A percentile compares a stretch with the other conserved stretches of the same genome.
Evolutionary conservation across 2,113 vertebrate genomes (phyloP).

Genomic region (Chloropsis cyanopogon): DNA sequence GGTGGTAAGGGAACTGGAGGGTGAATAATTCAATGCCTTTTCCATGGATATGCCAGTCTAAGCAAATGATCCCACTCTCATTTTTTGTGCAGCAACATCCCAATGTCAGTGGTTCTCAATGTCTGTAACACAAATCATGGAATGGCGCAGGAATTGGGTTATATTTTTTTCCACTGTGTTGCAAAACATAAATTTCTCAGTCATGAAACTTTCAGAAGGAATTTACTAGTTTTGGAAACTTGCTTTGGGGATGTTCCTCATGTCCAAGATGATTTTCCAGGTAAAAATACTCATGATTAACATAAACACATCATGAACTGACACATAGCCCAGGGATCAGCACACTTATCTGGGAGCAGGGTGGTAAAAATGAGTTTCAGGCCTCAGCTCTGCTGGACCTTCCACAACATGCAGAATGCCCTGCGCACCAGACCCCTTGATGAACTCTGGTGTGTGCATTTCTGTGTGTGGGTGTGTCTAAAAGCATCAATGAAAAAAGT

Average conservation of each 20-base stretch:
- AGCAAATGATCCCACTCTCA: background rate
- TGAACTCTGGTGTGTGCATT: background rate
- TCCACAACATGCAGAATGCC: background rate
- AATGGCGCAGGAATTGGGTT: background rate
- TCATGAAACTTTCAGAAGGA: background rate
- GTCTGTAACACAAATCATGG: background rate
- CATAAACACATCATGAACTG: background rate
- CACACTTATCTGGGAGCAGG: background rate
- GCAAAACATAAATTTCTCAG: background rate
- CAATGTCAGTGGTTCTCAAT: background rate
- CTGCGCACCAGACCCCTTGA: background rate
- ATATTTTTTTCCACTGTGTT: background rate
- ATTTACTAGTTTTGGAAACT: background rate
- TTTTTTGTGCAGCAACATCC: background rate
- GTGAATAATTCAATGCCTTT: background rate
- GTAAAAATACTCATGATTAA: background rate
- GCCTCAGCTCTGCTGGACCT: background rate
- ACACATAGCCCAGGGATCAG: background rate
- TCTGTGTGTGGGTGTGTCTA: background rate
- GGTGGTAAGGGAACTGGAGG: background rate
- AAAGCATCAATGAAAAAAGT: background rate
- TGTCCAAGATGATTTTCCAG: background rate
- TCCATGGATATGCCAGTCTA: background rate
- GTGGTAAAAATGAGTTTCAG: background rate
- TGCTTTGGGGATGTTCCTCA: background rate